These are phyloP conservation scores for honey bee (Apis mellifera) DNA, from an alignment of 1,140 invertebrate species.

Conservation along the genomic window DNA sequence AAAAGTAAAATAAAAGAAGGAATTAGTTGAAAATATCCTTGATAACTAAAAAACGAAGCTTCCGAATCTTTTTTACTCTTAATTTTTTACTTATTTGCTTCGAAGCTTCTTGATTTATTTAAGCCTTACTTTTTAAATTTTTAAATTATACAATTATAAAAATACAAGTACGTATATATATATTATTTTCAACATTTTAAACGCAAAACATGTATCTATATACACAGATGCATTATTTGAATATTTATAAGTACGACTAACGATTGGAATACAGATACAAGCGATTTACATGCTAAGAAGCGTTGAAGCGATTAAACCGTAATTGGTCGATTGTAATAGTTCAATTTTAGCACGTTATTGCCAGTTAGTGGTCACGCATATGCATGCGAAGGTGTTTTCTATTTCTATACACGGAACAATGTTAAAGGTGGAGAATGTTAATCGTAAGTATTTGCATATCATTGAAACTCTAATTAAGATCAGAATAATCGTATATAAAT, in stretches of 20 bases:
- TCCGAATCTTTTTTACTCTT: too few relatives aligned
- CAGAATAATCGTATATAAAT: background rate
- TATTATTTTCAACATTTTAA: too few relatives aligned
- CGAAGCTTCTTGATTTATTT: too few relatives aligned
- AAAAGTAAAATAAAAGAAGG: too few relatives aligned
- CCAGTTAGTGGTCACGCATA: slow-evolving; percentile 2
- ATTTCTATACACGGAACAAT: background rate
- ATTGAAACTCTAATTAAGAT: background rate
- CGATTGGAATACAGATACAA: background rate
- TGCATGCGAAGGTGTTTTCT: background rate
- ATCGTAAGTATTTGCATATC: background rate
- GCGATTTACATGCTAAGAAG: background rate
- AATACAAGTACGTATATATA: too few relatives aligned
- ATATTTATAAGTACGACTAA: background rate
- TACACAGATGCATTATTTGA: background rate
- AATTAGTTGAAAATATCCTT: too few relatives aligned
- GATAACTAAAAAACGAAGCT: too few relatives aligned
- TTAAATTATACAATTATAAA: too few relatives aligned
- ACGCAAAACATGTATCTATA: background rate
- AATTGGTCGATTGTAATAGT: background rate
- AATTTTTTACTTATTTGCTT: too few relatives aligned
- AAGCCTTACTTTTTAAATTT: too few relatives aligned
- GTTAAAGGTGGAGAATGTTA: background rate
- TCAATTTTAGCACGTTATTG: background rate
- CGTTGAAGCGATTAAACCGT: background rate